Percentiles rank a stretch among this genome's conserved stretches.
These are phyloP conservation scores for Sebastes steindachneri DNA, from an alignment of 2,797 vertebrate species.

Conservation along the genomic window DNA sequence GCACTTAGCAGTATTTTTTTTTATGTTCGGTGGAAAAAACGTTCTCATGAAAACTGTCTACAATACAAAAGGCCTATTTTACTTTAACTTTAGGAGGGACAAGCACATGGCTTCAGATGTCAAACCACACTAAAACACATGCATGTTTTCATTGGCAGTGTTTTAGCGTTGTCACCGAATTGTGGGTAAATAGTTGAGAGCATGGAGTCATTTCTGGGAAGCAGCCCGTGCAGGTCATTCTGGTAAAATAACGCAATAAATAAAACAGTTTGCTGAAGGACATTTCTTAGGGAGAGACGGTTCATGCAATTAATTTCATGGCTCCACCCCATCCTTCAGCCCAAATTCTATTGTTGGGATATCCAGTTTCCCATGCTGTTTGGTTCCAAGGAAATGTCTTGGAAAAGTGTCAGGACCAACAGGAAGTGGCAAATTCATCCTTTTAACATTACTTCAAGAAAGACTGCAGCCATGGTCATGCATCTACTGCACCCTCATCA, in stretches of 20 bases:
- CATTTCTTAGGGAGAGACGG: not conserved
- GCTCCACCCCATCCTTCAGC: no score
- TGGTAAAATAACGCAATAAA: not conserved
- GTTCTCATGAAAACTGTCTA: not conserved
- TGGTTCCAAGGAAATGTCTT: not conserved
- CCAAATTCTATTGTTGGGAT: not conserved
- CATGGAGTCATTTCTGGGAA: not conserved
- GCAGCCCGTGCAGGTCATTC: not conserved
- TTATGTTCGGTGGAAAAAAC: not conserved
- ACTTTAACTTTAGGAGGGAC: not conserved
- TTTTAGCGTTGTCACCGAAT: not conserved
- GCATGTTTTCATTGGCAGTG: conserved; percentile 1
- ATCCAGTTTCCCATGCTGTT: not conserved
- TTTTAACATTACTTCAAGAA: not conserved
- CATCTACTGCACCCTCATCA: not conserved
- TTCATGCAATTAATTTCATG: not conserved
- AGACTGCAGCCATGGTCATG: conserved; percentile 6
- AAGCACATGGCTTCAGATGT: not conserved
- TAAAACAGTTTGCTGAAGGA: not conserved
- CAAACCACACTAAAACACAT: not conserved
- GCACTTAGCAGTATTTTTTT: not conserved
- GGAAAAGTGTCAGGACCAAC: not conserved
- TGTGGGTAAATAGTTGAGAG: not conserved
- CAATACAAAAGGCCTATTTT: not conserved
- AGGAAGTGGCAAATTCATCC: not conserved